Base-by-base conservation (phyloP, 2,113 vertebrate species). In the Cynopterus brachyotis region DNA sequence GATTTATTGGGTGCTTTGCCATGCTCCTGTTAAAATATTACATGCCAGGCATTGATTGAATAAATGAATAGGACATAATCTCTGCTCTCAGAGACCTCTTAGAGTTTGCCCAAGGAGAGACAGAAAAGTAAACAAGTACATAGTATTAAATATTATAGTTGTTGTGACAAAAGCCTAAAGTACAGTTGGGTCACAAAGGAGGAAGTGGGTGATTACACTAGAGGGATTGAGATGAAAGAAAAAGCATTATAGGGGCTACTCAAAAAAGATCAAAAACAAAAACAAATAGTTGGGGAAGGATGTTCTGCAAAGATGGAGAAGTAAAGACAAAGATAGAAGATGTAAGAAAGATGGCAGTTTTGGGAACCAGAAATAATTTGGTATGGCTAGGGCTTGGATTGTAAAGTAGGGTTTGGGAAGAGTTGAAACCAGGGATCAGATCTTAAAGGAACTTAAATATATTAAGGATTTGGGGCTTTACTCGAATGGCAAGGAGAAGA, bases 321-420 rank as follows among this genome's bases (percentile, higher is more conserved):
- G 17, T 59, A 70, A 94, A 59, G 67, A 16, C 37, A 69, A 82
- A 75, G 62, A 60, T n/a, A 60, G 60, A 82, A n/a, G 22, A 30
- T 91, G 5, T 83, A 42, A 84, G 81, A 94, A 94, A 80, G 79
- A 60, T 87, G 42, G 9, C 17, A 83, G 1, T 96, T 89, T 75
- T 47, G 67, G 40, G 64, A 92, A 53, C 69, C 53, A 76, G n/a
- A 83, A 42, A 86, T 81, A 91, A 50, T 83, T 83, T 96, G 70
- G 17, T 84, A 70, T 42, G 16, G 28, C 0, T 47, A 16, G 53
- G 19, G 35, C 47, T 62, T 91, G 35, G 60, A 80, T 91, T 88
- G 11, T 83, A 80, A 82, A 15, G 17, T 75, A 45, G 45, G 32
- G 35, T 37, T 86, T 88, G 62, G 42, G 47, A 30, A 76, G 76